Conservation (phyloP, 92 coral and sea anemone genomes). For the Meandrina meandrites region DNA sequence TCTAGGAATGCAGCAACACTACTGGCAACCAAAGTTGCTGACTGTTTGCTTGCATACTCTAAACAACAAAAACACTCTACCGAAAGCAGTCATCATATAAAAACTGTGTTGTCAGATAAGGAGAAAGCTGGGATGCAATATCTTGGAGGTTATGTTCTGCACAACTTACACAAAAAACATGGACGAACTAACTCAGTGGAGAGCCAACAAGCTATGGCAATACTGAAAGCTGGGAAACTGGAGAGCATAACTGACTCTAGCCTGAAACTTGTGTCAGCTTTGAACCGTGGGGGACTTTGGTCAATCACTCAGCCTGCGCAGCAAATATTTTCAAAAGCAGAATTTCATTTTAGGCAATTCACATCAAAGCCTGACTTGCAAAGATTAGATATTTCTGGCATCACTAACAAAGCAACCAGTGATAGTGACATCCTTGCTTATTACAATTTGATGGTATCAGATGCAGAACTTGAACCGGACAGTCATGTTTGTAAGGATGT, state of each 20-base stretch:
- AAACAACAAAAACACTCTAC: background rate
- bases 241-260: background rate
- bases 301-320: conserved; percentile 22
- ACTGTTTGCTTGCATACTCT: conserved; percentile 16
- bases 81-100: background rate
- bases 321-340: conserved; percentile 39
- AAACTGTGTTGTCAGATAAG: conserved; percentile 27
- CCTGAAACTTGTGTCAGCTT: conserved; percentile 36
- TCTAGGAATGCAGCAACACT: conserved; percentile 44
- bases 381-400: conserved; percentile 34
- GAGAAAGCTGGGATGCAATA: conserved; percentile 51
- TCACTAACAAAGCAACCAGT: conserved; percentile 22
- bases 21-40: conserved; percentile 45
- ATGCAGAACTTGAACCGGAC: conserved; percentile 34
- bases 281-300: conserved; percentile 68
- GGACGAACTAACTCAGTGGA: conserved; percentile 1
- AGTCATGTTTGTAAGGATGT: conserved; percentile 53
- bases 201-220: conserved; percentile 62
- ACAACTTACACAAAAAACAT: background rate
- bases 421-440: conserved; percentile 44
- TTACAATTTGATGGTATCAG: conserved; percentile 10
- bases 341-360: conserved; percentile 38
- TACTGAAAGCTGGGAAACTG: conserved; percentile 54
- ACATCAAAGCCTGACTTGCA: conserved; percentile 16
- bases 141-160: conserved; percentile 43